These are phyloP conservation scores for Chlorodrepanis virens DNA, from an alignment of 2,113 vertebrate species.

Conservation along the genomic window DNA sequence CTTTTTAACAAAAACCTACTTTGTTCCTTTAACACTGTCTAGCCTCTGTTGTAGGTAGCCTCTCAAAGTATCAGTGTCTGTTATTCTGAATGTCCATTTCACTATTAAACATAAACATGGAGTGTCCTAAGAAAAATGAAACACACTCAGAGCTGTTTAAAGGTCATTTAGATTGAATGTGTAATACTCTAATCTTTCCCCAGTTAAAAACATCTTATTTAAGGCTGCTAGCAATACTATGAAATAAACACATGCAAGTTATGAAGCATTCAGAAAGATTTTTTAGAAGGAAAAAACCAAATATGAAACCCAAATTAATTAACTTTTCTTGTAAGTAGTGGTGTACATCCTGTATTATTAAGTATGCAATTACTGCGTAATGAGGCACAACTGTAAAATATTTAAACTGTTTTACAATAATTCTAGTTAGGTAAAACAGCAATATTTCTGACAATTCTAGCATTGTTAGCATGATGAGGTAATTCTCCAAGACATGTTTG, in stretches of 20 bases:
- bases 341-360: constrained; percentile 35
- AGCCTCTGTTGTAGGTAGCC: not conserved
- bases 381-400: constrained; percentile 39
- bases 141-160: not conserved
- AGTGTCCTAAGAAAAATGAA: not conserved
- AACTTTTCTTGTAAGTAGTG: not conserved
- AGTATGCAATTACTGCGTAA: constrained; percentile 25
- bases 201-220: not conserved
- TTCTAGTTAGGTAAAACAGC: constrained; percentile 1
- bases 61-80: not conserved
- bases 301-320: constrained; percentile 2
- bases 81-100: not conserved
- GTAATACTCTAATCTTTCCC: not conserved
- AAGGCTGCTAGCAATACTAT: not conserved
- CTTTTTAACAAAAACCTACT: not conserved
- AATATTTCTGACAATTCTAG: constrained; percentile 18
- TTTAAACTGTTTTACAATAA: constrained; percentile 34
- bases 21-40: not conserved
- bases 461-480: not conserved
- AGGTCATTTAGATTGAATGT: not conserved
- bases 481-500: not conserved
- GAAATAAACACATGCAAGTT: not conserved
- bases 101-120: not conserved
- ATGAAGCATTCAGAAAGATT: not conserved
- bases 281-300: not conserved